phyloP scores from a whole-genome alignment of 2,113 vertebrate species.

The Actenoides lindsayi region DNA sequence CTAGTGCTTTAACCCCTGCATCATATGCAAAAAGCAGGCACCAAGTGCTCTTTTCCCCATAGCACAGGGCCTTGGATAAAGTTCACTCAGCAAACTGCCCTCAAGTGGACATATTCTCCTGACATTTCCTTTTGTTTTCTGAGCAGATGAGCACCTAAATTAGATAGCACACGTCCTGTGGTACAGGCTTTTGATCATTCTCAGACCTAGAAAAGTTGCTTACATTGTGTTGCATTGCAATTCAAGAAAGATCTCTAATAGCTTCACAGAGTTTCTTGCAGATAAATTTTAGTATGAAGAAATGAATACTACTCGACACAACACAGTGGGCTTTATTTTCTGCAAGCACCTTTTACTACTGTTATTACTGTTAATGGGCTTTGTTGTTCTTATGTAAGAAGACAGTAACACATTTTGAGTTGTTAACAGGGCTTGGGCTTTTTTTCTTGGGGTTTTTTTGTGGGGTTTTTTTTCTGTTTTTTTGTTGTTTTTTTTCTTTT shows the following conservation, averaged over 20 bases:
- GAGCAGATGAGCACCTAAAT: background rate
- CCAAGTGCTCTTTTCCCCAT: background rate
- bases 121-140: background rate
- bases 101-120: background rate
- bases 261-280: background rate
- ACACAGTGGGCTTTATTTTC: background rate
- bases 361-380: background rate
- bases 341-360: background rate
- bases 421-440: background rate
- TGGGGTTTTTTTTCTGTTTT: too few relatives aligned
- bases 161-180: background rate
- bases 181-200: background rate
- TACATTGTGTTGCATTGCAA: background rate
- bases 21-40: background rate
- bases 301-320: background rate
- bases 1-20: background rate
- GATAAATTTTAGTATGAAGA: background rate
- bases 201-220: background rate
- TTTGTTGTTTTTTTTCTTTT: background rate
- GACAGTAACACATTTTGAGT: background rate
- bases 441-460: too few relatives aligned
- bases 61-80: background rate
- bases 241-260: background rate
- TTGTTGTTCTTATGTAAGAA: background rate
- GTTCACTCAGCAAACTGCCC: background rate